These are phyloP conservation scores for Xiphophorus hellerii DNA, from an alignment of 2,113 vertebrate genomes.

Conservation along the genomic window DNA sequence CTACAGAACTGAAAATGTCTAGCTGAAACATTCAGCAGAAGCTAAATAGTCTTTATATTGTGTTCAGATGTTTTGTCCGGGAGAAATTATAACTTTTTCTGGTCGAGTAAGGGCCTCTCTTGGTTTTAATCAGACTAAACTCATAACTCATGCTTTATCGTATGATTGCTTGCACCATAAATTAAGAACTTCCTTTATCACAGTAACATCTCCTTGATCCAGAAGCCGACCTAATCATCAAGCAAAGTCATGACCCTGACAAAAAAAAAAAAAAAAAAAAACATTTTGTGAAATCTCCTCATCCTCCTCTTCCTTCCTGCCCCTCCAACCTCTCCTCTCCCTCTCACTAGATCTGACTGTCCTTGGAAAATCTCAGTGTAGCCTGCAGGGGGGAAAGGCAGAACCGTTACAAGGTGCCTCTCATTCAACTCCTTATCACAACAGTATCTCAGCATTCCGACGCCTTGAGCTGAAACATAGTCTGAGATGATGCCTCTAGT, in stretches of 20 bases:
- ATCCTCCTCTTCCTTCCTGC: slow-evolving; percentile 18
- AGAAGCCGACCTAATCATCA: slow-evolving; percentile 2
- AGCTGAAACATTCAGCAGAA: not conserved
- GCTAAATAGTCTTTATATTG: not conserved
- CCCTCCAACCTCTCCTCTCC: not conserved
- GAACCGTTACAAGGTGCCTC: slow-evolving; percentile 48
- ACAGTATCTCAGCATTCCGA: slow-evolving; percentile 80
- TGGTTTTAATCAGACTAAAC: not conserved
- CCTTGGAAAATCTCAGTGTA: slow-evolving; percentile 48
- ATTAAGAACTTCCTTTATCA: slow-evolving; percentile 15
- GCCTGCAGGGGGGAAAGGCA: slow-evolving; percentile 20
- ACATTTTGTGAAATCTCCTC: slow-evolving; percentile 17
- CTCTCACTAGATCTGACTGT: slow-evolving; percentile 16
- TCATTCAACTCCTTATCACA: slow-evolving; percentile 71
- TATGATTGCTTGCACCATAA: not conserved
- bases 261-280: not conserved
- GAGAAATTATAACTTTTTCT: not conserved
- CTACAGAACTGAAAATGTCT: not conserved
- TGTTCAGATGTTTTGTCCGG: not conserved
- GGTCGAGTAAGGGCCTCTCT: not conserved
- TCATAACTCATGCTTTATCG: slow-evolving; percentile 4
- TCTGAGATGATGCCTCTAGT: slow-evolving; percentile 63
- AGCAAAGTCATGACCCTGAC: slow-evolving; percentile 17
- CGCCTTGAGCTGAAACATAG: slow-evolving; percentile 77
- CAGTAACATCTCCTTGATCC: slow-evolving; percentile 1